phyloP scores from a whole-genome alignment of 2,113 vertebrate genomes.

The Seriola aureovittata region DNA sequence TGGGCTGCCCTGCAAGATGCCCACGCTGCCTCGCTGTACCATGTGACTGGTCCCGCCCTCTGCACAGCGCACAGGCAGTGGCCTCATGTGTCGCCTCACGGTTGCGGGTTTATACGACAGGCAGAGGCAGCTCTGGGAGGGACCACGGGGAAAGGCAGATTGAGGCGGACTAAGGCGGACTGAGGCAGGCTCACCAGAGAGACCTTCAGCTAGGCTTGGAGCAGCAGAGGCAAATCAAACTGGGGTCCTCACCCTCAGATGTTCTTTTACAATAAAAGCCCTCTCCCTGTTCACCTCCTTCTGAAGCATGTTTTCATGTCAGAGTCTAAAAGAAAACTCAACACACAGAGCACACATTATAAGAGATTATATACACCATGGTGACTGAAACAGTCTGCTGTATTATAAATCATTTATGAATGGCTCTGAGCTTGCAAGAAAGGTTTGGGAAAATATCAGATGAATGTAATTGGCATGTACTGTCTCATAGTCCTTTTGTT shows the following conservation, averaged over 20 bases:
- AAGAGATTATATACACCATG: not conserved
- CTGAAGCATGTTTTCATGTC: constrained; percentile 7
- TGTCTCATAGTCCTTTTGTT: no score
- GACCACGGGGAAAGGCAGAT: constrained; percentile 50
- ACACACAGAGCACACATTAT: not conserved
- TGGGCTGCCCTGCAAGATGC: constrained; percentile 17
- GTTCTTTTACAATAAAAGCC: constrained; percentile 68
- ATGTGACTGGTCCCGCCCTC: not conserved
- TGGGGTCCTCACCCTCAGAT: constrained; percentile 63
- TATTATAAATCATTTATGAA: no score
- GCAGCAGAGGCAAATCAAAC: constrained; percentile 33
- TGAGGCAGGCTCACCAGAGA: not conserved
- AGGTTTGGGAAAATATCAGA: no score
- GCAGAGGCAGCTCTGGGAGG: constrained; percentile 41
- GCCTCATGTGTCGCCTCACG: constrained; percentile 32
- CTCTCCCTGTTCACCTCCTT: constrained; percentile 7
- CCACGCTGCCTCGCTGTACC: not conserved
- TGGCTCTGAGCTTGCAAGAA: no score
- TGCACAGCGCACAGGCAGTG: constrained; percentile 9
- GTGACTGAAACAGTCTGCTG: not conserved
- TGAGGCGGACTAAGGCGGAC: not conserved
- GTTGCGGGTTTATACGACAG: constrained; percentile 65
- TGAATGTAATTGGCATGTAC: no score
- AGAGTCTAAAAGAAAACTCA: not conserved
- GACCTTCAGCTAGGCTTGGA: constrained; percentile 27